Evolutionary conservation across 2,797 vertebrate species (phyloP).

Genomic region (Picus viridis): DNA sequence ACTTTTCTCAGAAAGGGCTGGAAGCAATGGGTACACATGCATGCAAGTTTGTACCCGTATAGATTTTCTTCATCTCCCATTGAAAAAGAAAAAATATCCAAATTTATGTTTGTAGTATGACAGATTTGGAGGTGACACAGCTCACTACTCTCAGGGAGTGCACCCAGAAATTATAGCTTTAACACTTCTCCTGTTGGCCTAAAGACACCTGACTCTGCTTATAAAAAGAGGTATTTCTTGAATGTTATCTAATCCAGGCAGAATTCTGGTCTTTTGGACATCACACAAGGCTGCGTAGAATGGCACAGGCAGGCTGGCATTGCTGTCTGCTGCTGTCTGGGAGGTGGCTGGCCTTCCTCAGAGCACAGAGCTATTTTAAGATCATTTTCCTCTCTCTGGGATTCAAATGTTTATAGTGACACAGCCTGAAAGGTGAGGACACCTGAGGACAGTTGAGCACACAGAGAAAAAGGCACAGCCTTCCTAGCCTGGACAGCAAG

Average conservation of each 20-base stretch:
- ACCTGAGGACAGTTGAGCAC: background rate
- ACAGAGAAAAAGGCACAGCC: background rate
- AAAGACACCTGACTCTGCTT: background rate
- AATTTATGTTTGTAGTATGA: background rate
- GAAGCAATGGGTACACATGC: background rate
- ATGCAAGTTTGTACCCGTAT: background rate
- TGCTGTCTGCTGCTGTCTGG: background rate
- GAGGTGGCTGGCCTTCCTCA: background rate
- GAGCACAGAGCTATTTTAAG: background rate
- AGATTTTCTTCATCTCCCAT: background rate
- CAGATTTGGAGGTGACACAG: background rate
- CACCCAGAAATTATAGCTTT: background rate
- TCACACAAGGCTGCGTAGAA: background rate
- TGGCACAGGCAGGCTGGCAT: background rate
- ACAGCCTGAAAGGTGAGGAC: background rate
- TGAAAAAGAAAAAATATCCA: background rate
- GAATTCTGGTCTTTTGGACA: background rate
- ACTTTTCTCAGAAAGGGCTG: background rate
- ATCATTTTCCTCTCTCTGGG: background rate
- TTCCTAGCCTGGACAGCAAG: background rate
- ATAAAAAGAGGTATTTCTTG: background rate
- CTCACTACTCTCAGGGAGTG: background rate
- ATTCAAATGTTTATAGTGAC: background rate
- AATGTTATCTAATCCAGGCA: background rate
- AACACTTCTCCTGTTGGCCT: background rate